Evolutionary conservation across 2,113 vertebrate species (phyloP).

Genomic region (Pleuronectes platessa): DNA sequence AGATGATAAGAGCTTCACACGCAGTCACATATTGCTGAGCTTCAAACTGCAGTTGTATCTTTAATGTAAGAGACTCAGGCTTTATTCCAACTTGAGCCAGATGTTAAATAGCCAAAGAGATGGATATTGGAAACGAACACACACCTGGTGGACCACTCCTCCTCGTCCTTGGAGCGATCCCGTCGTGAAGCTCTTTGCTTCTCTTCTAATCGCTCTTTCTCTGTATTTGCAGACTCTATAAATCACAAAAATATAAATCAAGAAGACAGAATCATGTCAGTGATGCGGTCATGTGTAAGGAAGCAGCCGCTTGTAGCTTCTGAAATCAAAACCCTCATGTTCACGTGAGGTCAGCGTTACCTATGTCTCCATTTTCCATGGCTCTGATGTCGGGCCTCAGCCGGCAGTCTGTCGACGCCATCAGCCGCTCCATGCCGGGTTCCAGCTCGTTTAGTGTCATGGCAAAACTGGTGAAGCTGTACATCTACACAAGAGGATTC

Average conservation of each 20-base stretch:
- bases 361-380: constrained; percentile 95
- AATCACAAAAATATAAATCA: neutral
- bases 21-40: no score
- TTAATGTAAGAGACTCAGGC: no score
- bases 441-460: constrained; percentile 93
- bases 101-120: no score
- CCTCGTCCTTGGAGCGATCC: constrained; percentile 87
- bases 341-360: constrained; percentile 63
- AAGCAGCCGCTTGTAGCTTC: neutral
- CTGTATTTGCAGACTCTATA: constrained; percentile 89
- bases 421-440: constrained; percentile 82
- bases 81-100: no score
- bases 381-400: constrained; percentile 92
- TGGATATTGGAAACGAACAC: constrained; percentile 51
- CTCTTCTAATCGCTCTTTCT: constrained; percentile 95
- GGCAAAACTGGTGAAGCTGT: constrained; percentile 96
- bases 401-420: constrained; percentile 93
- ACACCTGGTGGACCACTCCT: constrained; percentile 92
- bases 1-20: no score
- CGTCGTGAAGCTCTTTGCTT: constrained; percentile 92
- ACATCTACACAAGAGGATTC: constrained; percentile 85
- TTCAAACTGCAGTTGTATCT: no score
- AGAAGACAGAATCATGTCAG: neutral
- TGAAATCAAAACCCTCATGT: neutral
- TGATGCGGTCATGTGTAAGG: neutral